Evolutionary conservation across 2,888 invertebrate species (phyloP), one percentile per base, ranked within the genome.

Genomic region (Phalera bucephala): DNA sequence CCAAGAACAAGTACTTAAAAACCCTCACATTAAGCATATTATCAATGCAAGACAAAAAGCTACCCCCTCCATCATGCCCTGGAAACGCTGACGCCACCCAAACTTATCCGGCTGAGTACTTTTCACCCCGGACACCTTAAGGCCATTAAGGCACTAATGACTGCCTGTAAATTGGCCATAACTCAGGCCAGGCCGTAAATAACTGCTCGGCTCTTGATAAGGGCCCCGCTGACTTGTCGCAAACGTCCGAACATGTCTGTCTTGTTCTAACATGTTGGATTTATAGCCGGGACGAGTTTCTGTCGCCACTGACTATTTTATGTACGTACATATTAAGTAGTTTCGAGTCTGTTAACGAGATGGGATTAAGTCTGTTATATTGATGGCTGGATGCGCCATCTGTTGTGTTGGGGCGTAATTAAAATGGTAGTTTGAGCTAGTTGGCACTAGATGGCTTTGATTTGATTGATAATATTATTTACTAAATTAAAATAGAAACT

Each of bases 151-250:
- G 80, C 74, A 77, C 66, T 89, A 89, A 89, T 88, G 89, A 87
- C 87, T 87, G 81, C 69, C 83, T 87, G 88, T 82, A 87, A 88
- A 89, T 89, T 87, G 88, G 87, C 88, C 85, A 85, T 88, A 89
- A 88, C 74, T 89, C 88, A 87, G 82, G 60, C 64, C 56, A 51
- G 64, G 73, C 74, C 79, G 80, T 89, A 89, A 88, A 89, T 89
- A 89, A 88, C 85, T 57, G 72, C 65, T 62, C 63, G 64, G 36
- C 64, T 67, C 67, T 79, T 84, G 88, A 88, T 88, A 88, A 89
- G 87, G 88, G 85, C 80, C 50, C 52, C 69, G 87, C 84, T 82
- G 86, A 85, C 70, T 84, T 80, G 86, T 80, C 84, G 77, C 77
- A 65, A 60, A 62, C 66, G 77, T 77, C 77, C 77, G 65, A 73